Percentiles rank a stretch among this genome's conserved stretches.
Conservation (phyloP, 2,113 vertebrate species). For the Saguinus imperator region DNA sequence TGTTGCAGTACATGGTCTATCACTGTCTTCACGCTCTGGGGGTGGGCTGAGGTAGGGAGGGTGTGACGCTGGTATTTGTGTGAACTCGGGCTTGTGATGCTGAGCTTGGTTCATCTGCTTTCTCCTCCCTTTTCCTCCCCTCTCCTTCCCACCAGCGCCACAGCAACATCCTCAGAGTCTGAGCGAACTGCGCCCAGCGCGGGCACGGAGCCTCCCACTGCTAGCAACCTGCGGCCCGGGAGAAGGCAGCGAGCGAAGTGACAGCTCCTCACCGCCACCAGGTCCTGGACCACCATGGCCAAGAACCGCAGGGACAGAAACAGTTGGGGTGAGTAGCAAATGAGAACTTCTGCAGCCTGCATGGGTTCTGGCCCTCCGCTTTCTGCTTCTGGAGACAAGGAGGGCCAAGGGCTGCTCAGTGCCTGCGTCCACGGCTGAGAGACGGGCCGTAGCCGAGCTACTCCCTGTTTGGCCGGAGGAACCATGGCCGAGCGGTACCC, state of each 20-base stretch:
- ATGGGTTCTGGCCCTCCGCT: neutral
- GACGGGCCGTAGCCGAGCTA: neutral
- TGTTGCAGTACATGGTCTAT: slow-evolving; percentile 50
- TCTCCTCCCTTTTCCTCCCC: slow-evolving; percentile 74
- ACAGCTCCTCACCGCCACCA: slow-evolving; percentile 46
- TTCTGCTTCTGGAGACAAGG: neutral
- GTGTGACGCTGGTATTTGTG: slow-evolving; percentile 75
- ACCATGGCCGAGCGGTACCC: neutral
- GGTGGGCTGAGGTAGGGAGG: slow-evolving; percentile 68
- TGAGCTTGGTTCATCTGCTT: slow-evolving; percentile 73
- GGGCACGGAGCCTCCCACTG: slow-evolving; percentile 55
- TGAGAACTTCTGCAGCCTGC: neutral
- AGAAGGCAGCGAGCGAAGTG: slow-evolving; percentile 14
- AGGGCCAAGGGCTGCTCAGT: neutral
- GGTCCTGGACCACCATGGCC: slow-evolving; percentile 84
- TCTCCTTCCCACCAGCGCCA: slow-evolving; percentile 61
- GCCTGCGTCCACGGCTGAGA: neutral
- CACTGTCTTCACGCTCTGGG: slow-evolving; percentile 48
- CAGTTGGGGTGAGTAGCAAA: slow-evolving; percentile 92
- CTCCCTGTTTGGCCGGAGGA: neutral
- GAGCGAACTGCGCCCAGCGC: slow-evolving; percentile 78
- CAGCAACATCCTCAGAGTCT: slow-evolving; percentile 82
- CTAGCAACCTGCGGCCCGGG: slow-evolving; percentile 52
- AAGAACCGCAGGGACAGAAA: slow-evolving; percentile 91
- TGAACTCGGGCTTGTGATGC: slow-evolving; percentile 72